Conservation (phyloP, 2,888 invertebrate species). For the Microctonus hyperodae region DNA sequence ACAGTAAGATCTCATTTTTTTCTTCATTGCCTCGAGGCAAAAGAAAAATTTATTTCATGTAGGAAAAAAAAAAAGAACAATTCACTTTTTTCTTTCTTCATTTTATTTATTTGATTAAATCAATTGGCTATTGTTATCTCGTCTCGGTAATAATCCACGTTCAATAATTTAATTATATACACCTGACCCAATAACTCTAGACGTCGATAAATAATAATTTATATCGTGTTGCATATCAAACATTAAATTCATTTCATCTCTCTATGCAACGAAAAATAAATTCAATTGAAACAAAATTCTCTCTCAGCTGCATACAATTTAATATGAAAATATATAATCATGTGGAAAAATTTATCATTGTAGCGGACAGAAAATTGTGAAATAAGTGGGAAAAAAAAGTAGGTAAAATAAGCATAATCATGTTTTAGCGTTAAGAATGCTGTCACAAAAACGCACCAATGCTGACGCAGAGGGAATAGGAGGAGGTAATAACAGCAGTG, state of each 20-base stretch:
- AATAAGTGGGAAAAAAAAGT: no score
- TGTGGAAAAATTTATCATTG: background rate
- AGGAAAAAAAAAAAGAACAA: background rate
- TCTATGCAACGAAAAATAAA: background rate
- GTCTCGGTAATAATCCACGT: background rate
- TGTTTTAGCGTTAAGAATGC: conserved; percentile 55
- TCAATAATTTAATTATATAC: conserved; percentile 6
- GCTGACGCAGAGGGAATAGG: conserved; percentile 41
- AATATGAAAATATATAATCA: no score
- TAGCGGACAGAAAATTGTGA: background rate
- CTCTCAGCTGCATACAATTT: no score
- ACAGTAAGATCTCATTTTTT: background rate
- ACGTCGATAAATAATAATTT: conserved; percentile 5
- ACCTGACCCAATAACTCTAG: background rate
- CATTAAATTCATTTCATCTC: background rate
- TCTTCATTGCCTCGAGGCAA: background rate
- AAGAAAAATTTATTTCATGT: background rate
- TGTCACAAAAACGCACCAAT: conserved; percentile 54
- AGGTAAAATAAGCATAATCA: conserved; percentile 7
- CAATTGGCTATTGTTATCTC: background rate
- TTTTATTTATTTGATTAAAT: background rate
- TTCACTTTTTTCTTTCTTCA: background rate
- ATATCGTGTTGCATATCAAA: background rate
- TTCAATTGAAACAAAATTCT: background rate
- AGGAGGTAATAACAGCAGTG: conserved; percentile 38